Base-by-base conservation (phyloP, 2,888 invertebrate genomes). In the Metallyticus violacea region DNA sequence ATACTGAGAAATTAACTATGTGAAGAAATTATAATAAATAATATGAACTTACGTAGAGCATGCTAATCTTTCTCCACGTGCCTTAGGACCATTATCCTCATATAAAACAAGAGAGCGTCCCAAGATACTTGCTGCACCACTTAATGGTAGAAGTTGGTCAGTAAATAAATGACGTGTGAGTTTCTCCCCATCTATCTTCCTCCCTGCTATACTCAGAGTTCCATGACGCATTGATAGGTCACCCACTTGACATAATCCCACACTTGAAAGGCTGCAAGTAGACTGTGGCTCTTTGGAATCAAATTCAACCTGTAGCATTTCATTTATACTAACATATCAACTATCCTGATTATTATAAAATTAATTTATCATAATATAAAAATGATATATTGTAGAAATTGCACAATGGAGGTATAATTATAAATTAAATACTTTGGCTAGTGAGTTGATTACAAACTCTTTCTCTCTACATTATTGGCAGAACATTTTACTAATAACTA, bases 11-110 rank as follows among this genome's bases (percentile, higher is more conserved):
- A 9, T 9, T 62, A 7, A 62, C 76, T 62, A 7, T 9, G 15
- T 62, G 15, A 62, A 62, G 15, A 15, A 62, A 62, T 62, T 62
- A 15, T 62, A 78, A 26, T 78, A 78, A 26, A 26, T 7, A 77
- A 26, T 78, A 25, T 26, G 25, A 6, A 78, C 93, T 94, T 91
- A 97, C 97, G 94, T 94, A 7, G 97, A 96, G 91, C 99, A 99
- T 0, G 97, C 97, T 90, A 98, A 93, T 88, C 98, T 92, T 91
- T 98, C 97, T 22, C 98, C 98, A 88, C 98, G 92, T 0, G 97
- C 97, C 88, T 95, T 95, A 0, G 98, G 98, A 0, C 97, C 97
- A 90, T 96, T 94, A 90, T 98, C 97, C 90, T 97, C 98, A 90
- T 96, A 97, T 83, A 99, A 94, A 1, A 98, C 97, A 62, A 99